Evolutionary conservation across 2,888 invertebrate genomes (phyloP).

Genomic region (Lepidochitona cinerea): DNA sequence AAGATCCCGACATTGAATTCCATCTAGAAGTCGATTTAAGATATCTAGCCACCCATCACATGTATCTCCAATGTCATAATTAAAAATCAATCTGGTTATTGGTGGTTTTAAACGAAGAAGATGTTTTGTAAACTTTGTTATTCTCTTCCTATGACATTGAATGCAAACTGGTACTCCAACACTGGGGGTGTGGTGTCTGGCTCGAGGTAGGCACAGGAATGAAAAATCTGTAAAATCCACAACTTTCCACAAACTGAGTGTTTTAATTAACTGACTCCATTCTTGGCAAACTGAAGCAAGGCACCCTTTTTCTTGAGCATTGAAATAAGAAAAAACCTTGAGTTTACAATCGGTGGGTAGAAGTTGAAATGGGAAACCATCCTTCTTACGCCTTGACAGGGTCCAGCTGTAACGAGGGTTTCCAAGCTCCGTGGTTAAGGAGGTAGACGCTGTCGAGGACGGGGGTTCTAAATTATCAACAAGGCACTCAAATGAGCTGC

Average conservation of each 20-base stretch:
- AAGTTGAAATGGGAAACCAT: slow-evolving; percentile 54
- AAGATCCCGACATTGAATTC: slow-evolving; percentile 49
- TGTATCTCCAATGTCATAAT: slow-evolving; percentile 66
- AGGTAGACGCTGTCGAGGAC: background rate
- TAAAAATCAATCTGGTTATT: slow-evolving; percentile 61
- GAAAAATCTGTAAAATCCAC: slow-evolving; percentile 63
- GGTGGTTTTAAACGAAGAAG: slow-evolving; percentile 50
- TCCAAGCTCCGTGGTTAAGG: background rate
- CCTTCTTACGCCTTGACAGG: background rate
- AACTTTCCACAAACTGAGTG: slow-evolving; percentile 58
- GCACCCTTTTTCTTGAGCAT: slow-evolving; percentile 56
- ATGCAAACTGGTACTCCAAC: slow-evolving; percentile 45
- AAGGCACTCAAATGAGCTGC: background rate
- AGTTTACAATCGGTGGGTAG: slow-evolving; percentile 63
- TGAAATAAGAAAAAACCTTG: slow-evolving; percentile 62
- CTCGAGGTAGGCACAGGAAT: slow-evolving; percentile 47
- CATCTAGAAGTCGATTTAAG: slow-evolving; percentile 49
- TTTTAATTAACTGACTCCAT: slow-evolving; percentile 55
- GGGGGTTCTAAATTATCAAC: background rate
- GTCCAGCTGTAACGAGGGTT: background rate
- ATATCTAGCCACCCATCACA: slow-evolving; percentile 59
- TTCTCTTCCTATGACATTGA: slow-evolving; percentile 52
- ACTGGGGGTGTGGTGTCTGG: slow-evolving; percentile 38
- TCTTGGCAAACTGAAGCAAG: slow-evolving; percentile 54
- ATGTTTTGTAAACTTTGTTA: slow-evolving; percentile 55